Evolutionary conservation across 2,888 invertebrate genomes (phyloP).

Genomic region (Andricus quercusramuli): DNA sequence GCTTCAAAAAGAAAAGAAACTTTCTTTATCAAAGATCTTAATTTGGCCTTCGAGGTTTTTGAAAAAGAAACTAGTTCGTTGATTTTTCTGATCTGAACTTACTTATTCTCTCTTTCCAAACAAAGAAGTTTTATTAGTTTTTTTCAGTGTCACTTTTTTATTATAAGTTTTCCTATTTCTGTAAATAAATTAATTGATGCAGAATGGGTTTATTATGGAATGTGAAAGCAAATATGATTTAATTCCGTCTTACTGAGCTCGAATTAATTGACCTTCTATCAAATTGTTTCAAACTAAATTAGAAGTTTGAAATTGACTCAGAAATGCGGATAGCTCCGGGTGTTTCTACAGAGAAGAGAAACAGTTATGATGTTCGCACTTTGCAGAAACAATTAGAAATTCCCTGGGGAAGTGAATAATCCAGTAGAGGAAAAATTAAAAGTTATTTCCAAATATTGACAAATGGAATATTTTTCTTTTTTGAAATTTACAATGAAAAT

Average conservation of each 20-base stretch:
- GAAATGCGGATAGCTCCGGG: neutral
- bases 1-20: neutral
- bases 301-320: constrained; percentile 33
- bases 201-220: no score
- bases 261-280: constrained; percentile 24
- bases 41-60: neutral
- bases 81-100: neutral
- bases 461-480: no score
- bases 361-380: constrained; percentile 17
- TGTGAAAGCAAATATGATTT: neutral
- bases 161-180: neutral
- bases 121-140: neutral
- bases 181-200: no score
- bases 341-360: neutral
- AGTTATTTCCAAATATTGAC: no score
- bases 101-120: neutral
- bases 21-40: neutral
- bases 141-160: neutral
- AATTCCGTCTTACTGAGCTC: neutral
- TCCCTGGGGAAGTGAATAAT: neutral
- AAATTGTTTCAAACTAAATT: constrained; percentile 31
- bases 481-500: no score
- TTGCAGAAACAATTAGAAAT: constrained; percentile 6
- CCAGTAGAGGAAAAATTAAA: neutral
- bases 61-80: neutral